Conservation (phyloP, 2,113 vertebrate genomes). For the Ameiurus melas region DNA sequence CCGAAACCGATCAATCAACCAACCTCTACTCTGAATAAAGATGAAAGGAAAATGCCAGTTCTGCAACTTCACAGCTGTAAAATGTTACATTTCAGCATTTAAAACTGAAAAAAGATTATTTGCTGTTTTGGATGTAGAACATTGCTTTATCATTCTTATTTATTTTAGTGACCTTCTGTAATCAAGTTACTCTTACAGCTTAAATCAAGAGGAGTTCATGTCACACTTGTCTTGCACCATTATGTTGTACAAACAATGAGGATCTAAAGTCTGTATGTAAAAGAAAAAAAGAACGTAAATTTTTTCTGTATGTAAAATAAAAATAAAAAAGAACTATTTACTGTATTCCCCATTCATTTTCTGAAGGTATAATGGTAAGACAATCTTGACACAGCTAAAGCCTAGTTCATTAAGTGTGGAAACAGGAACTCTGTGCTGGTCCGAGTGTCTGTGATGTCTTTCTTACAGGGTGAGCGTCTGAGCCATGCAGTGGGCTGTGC, state of each 20-base stretch:
- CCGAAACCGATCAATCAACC: too few species aligned
- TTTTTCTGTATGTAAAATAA: background rate
- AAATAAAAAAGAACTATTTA: background rate
- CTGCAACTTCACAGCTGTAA: background rate
- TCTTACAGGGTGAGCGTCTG: slow-evolving; percentile 88
- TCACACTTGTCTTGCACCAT: background rate
- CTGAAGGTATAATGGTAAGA: background rate
- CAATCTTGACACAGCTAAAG: background rate
- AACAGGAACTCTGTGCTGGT: background rate
- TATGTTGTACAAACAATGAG: background rate
- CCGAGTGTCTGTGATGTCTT: background rate
- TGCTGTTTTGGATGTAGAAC: background rate
- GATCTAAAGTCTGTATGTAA: background rate
- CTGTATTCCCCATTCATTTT: background rate
- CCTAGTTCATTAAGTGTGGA: background rate
- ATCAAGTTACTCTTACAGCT: background rate
- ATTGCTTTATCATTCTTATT: background rate
- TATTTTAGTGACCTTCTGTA: background rate
- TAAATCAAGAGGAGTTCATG: background rate
- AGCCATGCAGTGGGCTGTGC: slow-evolving; percentile 98
- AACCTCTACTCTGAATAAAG: background rate
- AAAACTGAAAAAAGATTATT: background rate
- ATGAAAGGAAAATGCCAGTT: background rate
- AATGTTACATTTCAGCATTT: background rate
- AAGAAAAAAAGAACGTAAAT: background rate